Conservation (phyloP, 1,140 invertebrate genomes). For the Heliconius melpomene region DNA sequence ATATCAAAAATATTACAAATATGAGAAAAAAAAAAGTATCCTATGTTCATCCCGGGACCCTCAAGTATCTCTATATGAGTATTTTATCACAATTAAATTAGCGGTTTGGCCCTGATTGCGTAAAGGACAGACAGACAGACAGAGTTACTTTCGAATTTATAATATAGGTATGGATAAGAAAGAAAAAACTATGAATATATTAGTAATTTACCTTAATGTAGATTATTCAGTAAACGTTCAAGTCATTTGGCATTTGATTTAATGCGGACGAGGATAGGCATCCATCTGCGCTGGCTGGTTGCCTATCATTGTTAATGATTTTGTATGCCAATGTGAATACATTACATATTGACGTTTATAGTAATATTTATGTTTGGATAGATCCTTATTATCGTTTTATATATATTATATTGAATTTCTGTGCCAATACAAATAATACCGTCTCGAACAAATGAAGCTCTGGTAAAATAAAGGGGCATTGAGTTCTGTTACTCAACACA, state of each 20-base stretch:
- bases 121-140: too few species aligned
- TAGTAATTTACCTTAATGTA: background rate
- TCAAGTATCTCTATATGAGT: too few species aligned
- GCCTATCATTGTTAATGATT: slow-evolving; percentile 3
- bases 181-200: background rate
- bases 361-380: background rate
- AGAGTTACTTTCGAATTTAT: too few species aligned
- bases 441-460: too few species aligned
- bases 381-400: background rate
- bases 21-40: too few species aligned
- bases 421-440: too few species aligned
- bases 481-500: too few species aligned
- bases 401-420: background rate
- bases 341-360: slow-evolving; percentile 9
- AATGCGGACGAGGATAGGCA: background rate
- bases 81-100: too few species aligned
- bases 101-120: too few species aligned
- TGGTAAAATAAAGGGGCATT: too few species aligned
- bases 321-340: background rate
- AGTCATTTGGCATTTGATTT: slow-evolving; percentile 11
- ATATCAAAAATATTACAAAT: too few species aligned
- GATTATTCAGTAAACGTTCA: slow-evolving; percentile 1
- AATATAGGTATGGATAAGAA: background rate
- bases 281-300: background rate
- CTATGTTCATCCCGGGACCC: too few species aligned